These are phyloP conservation scores for Apamea anceps DNA, from an alignment of 2,888 invertebrate genomes.

Conservation along the genomic window DNA sequence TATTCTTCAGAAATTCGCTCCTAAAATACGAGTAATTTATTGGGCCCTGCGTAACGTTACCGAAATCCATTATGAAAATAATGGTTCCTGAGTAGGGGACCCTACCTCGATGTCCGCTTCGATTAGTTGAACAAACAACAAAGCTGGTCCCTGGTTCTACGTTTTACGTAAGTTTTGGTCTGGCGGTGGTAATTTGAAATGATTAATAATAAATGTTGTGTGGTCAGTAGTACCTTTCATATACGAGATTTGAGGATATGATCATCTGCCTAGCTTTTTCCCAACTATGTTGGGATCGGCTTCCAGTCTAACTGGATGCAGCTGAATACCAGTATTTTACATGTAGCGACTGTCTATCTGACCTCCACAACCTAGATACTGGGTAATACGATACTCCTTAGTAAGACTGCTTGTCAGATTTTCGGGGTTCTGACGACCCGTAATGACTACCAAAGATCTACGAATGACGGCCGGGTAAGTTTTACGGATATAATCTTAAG, in stretches of 20 bases:
- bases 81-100: slow-evolving; percentile 50
- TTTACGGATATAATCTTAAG: neutral
- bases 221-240: neutral
- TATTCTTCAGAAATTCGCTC: slow-evolving; percentile 54
- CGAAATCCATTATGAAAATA: slow-evolving; percentile 61
- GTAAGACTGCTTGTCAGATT: neutral
- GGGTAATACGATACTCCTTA: neutral
- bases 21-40: slow-evolving; percentile 59
- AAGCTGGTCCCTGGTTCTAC: slow-evolving; percentile 15
- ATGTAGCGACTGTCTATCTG: too few relatives aligned
- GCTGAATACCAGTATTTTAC: neutral
- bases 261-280: neutral
- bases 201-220: neutral
- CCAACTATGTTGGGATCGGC: neutral
- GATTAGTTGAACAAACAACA: slow-evolving; percentile 55
- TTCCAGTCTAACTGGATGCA: neutral
- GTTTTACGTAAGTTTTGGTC: slow-evolving; percentile 15
- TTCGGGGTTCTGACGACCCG: neutral
- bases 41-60: slow-evolving; percentile 48
- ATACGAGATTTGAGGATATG: neutral
- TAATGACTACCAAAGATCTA: neutral
- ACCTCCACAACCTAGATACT: neutral
- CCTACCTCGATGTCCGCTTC: slow-evolving; percentile 48
- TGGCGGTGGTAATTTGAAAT: neutral
- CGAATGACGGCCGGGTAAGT: neutral